These are phyloP conservation scores for Helicoverpa armigera DNA, from an alignment of 1,140 invertebrate genomes.

Conservation along the genomic window DNA sequence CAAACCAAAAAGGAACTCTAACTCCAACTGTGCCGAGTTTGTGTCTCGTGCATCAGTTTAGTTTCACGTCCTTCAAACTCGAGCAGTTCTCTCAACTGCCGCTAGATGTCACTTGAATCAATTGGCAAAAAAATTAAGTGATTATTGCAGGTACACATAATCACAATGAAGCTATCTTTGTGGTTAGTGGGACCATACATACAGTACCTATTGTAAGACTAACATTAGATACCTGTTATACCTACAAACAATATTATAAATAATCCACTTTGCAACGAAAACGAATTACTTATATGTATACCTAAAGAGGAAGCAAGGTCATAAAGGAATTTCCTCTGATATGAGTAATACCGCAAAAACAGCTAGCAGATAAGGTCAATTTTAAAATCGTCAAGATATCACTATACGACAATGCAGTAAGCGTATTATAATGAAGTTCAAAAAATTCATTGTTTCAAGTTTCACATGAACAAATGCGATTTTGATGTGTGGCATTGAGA, in stretches of 20 bases:
- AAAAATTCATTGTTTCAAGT: conserved; percentile 44
- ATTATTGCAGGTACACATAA: too few species aligned
- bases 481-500: conserved; percentile 49
- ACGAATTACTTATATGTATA: too few species aligned
- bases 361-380: not conserved
- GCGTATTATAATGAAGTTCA: conserved; percentile 43
- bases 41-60: not conserved
- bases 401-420: conserved; percentile 19
- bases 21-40: not conserved
- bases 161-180: too few species aligned
- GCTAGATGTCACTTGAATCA: not conserved
- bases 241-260: too few species aligned
- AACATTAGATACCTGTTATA: too few species aligned
- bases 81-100: not conserved
- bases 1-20: not conserved
- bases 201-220: too few species aligned
- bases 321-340: too few species aligned
- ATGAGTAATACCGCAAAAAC: too few species aligned
- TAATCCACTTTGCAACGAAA: too few species aligned
- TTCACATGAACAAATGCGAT: conserved; percentile 47
- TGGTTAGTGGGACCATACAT: too few species aligned
- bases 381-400: conserved; percentile 3
- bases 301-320: not conserved
- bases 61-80: not conserved
- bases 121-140: not conserved